A percentile compares a stretch with the other conserved stretches of the same genome.
Evolutionary conservation across 2,888 invertebrate species (phyloP).

Genomic region (Opisthograptis luteolata): DNA sequence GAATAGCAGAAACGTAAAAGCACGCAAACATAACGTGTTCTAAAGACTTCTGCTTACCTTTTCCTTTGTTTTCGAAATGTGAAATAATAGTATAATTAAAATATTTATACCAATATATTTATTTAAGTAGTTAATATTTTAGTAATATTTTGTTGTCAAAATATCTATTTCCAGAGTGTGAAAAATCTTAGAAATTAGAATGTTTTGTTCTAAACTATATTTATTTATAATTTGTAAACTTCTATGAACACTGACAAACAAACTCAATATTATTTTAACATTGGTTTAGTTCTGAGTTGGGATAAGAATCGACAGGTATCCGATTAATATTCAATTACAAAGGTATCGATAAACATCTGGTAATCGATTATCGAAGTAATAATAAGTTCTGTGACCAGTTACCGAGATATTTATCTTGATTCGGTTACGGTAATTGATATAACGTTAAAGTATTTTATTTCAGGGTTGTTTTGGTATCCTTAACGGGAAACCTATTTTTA

Average conservation of each 20-base stretch:
- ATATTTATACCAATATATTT: no score
- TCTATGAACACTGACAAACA: not conserved
- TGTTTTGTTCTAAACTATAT: no score
- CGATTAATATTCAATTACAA: slow-evolving; percentile 37
- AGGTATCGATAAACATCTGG: slow-evolving; percentile 38
- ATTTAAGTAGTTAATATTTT: no score
- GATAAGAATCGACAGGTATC: slow-evolving; percentile 32
- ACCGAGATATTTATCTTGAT: slow-evolving; percentile 28
- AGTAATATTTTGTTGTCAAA: no score
- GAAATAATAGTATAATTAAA: no score
- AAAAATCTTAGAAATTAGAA: no score
- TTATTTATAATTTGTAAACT: no score
- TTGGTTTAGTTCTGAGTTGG: not conserved
- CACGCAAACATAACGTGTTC: no score
- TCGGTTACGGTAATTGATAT: slow-evolving; percentile 28
- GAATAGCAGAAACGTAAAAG: no score
- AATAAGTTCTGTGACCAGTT: slow-evolving; percentile 23
- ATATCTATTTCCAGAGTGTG: no score
- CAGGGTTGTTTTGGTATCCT: slow-evolving; percentile 1
- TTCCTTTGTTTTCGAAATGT: no score
- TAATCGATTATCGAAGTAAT: slow-evolving; percentile 30
- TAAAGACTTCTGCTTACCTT: no score
- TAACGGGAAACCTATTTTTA: not conserved
- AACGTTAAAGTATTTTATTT: slow-evolving; percentile 7
- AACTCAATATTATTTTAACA: not conserved